Evolutionary conservation across 2,113 vertebrate species (phyloP), one percentile per base, ranked within the genome.

Genomic region (Pimephales promelas): DNA sequence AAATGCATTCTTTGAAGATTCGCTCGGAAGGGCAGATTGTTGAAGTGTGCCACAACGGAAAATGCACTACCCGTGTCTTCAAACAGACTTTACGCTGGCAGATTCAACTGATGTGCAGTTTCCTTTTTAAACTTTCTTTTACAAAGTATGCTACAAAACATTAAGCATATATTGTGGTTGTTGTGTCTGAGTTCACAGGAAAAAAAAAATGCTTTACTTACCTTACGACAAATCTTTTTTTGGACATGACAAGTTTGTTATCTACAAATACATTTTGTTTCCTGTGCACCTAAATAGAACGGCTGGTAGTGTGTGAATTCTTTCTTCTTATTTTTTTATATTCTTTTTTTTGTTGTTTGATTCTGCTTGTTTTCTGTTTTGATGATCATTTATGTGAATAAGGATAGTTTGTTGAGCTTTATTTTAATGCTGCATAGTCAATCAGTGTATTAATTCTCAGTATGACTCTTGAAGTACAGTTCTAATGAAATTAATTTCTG

Each of bases 181-280:
- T 64, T 83, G 49, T 68, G 31, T 77, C 16, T 83, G 61, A 22
- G 82, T 77, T 64, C 61, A 74, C 45, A 54, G 82, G 22, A 24
- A 26, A 70, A 59, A 73, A 47, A 73, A 28, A 43, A n/a, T 61
- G 43, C 36, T 62, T 72, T 24, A 45, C 81, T 62, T 43, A 31
- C 81, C 43, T 68, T 83, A 64, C 72, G 24, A 28, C n/a, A 31
- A 26, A 22, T 83, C 85, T 74, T 84, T 84, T 85, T 85, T 75
- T 86, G 74, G 73, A 83, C 75, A 36, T 75, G 59, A 84, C 79
- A 71, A 16, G 79, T 26, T 71, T 82, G 84, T 80, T 70, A 40
- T 56, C 82, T 86, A 59, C 79, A 86, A 83, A 86, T 83, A 86
- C 16, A 80, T 52, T 70, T 77, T 28, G 56, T 78, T 83, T 86